Evolutionary conservation across 2,113 vertebrate species (phyloP), one percentile per base, ranked within the genome.

Genomic region (Trogon melanurus): DNA sequence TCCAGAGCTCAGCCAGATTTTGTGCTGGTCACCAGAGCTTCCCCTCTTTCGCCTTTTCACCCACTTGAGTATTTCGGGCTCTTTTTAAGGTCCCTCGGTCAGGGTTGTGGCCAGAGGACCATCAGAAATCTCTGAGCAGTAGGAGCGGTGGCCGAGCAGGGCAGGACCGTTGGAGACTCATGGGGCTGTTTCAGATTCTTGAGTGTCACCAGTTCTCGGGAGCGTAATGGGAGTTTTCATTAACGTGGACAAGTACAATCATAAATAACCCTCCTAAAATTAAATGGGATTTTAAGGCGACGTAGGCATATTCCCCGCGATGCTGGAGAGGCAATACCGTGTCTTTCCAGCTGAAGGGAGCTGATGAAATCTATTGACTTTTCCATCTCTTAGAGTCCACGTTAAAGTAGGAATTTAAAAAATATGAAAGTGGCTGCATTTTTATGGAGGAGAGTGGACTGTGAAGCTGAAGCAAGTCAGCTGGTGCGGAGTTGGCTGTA

Each of bases 221-320:
- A 30, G 65, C 13, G 2, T 53, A 36, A 36, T 15, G 60, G 61
- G 81, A 64, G 65, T 64, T 91, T 51, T 79, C 81, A 36, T 96
- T 93, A 85, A 50, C 41, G 2, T 4, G 21, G 60, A 15, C 67
- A 72, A 84, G 70, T 65, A 16, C 47, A 38, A 32, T 76, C 67
- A 27, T 90, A 90, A 94, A 89, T 91, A 85, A 91, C n/a, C 8
- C 64, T 85, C 45, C 56, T 88, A 34, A 96, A 94, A 88, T 80
- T 3, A 92, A 67, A 78, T 44, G 72, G 79, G 18, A 66, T 83
- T 93, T 85, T 36, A 50, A 66, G 95, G n/a, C 75, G 58, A 7
- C 44, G 3, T 70, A 0, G 34, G 38, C 76, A 26, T 29, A 5
- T 90, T 80, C 67, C 36, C n/a, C 0, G 0, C 13, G 70, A 62